Evolutionary conservation across 2,797 vertebrate species (phyloP), one percentile per base, ranked within the genome.

Genomic region (Florisuga fusca): DNA sequence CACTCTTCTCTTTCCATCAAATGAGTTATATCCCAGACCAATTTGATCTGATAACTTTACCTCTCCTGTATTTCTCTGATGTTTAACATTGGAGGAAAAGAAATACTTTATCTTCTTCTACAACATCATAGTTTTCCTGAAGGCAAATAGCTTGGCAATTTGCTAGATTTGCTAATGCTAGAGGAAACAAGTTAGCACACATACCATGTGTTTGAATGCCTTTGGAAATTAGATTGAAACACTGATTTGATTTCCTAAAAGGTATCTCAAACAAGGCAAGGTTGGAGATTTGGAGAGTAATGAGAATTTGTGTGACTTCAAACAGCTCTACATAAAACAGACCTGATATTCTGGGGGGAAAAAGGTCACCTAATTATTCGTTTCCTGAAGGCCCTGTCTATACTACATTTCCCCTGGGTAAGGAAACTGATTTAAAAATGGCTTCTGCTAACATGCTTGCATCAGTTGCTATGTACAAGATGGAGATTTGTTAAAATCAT

Each of bases 171-270:
- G 96, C 96, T 96, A 96, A 96, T 95, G 96, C 94, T 97, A 94
- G 97, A 97, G 96, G 87, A 97, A 98, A 97, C 96, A 97, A 97
- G 97, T 97, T 93, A 94, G 94, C 64, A 92, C 94, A 97, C 90
- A 97, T 97, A 96, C 95, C 93, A 84, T 92, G 96, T 96, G 96
- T 92, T 95, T 97, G 97, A 97, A 96, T 94, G 96, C 73, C 92
- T 97, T 97, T 97, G 86, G 96, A 97, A 97, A 98, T 97, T 95
- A 98, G 96, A 97, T 95, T 96, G 94, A 86, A 96, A 96, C 90
- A 90, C 90, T 92, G 96, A 97, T 97, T 96, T 96, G 96, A 97
- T 94, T 96, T 95, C 94, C 96, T 97, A 97, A 97, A 97, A 96
- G 94, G 96, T 92, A 94, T 72, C 89, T 77, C 82, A 97, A 97